phyloP scores from a whole-genome alignment of 2,888 invertebrate genomes.

The Germaria angustata region DNA sequence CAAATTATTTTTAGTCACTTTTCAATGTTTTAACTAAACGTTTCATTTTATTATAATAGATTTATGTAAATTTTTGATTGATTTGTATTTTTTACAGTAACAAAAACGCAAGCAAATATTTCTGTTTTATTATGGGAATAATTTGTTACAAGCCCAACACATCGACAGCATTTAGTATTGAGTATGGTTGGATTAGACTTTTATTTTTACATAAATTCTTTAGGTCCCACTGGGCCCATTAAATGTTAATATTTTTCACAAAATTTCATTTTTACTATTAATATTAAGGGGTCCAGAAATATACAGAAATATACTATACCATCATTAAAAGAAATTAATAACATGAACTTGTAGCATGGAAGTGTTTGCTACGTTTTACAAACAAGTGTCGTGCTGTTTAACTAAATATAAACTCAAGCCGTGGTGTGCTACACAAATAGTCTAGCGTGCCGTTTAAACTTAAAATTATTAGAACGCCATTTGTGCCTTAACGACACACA shows the following conservation, averaged over 20 bases:
- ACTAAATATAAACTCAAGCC: background rate
- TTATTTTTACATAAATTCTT: conserved; percentile 13
- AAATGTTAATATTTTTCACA: conserved; percentile 18
- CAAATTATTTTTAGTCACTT: conserved; percentile 25
- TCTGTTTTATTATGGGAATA: conserved; percentile 35
- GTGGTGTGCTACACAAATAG: background rate
- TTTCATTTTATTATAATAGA: conserved; percentile 29
- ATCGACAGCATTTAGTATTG: background rate
- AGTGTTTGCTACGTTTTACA: conserved; percentile 33
- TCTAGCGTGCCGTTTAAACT: background rate
- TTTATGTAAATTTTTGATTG: conserved; percentile 59
- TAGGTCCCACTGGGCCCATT: conserved; percentile 52
- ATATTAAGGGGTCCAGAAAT: conserved; percentile 25
- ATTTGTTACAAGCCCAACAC: conserved; percentile 3
- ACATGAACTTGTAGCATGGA: background rate
- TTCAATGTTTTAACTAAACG: conserved; percentile 41
- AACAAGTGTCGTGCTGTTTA: conserved; percentile 62
- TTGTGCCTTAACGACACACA: too few relatives aligned
- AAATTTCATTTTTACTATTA: conserved; percentile 15
- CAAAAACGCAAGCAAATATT: background rate
- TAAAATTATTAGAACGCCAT: too few relatives aligned
- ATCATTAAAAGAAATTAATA: conserved; percentile 30
- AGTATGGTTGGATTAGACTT: background rate
- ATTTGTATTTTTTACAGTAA: conserved; percentile 36
- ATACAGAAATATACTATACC: background rate